Base-by-base conservation (phyloP, 23 tunicate species). In the Trididemnum miniatum region DNA sequence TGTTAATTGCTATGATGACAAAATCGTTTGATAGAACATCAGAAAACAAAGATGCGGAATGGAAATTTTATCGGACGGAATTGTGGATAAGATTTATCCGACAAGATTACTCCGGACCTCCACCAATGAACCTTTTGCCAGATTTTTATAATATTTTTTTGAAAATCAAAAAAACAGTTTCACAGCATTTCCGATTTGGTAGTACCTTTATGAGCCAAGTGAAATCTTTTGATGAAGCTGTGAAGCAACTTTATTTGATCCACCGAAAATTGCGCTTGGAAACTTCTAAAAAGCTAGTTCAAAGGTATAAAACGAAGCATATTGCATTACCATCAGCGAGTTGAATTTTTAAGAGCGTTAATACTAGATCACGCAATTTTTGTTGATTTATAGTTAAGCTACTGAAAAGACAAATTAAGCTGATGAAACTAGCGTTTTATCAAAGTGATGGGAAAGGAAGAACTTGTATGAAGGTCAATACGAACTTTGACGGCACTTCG, bases 1-100 rank as follows among this genome's bases (percentile, higher is more conserved):
- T 67, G 75, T n/a, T 67, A 12, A 67, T 67, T 67, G 75, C 75
- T 5, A 67, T 67, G 75, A 67, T 67, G 75, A 67, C 75, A 5
- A 32, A 67, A 67, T 67, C 75, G 2, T 67, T 31, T 67, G 75
- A 67, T 5, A 32, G 25, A 31, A 67, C 75, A 32, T 7, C 3
- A 3, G 38, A 67, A 32, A 67, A 67, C 75, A 67, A 67, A 67
- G 75, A 67, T 31, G 12, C n/a, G n/a, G 75, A 67, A 32, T 67
- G 75, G 75, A 67, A 67, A 32, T 67, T 67, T 67, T 32, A 31
- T 31, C 37, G 75, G 7, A 67, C 75, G 9, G 75, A 67, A 30
- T 2, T 67, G 5, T 67, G 75, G 75, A 67, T 67, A 30, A 12
- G 75, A 31, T 67, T 30, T 67, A 67, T 67, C 38, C 75, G 75